Evolutionary conservation across 1,140 invertebrate species (phyloP), one percentile per base, ranked within the genome.

Genomic region (Harpegnathos saltator): DNA sequence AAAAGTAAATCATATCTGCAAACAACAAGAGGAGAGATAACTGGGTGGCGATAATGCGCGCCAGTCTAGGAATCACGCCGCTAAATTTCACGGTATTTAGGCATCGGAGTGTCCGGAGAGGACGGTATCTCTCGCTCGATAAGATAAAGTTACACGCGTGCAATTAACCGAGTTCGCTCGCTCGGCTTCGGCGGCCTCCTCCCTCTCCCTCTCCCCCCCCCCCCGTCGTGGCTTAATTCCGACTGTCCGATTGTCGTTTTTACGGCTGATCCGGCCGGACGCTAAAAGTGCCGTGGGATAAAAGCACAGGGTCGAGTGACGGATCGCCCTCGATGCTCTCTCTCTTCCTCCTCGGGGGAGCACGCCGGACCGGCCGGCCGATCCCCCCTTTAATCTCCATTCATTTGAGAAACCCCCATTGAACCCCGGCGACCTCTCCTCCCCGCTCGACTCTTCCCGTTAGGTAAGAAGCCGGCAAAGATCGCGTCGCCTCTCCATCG

Each of bases 311-410:
- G 33, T 14, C 59, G 77, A 84, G 62, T 82, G 85, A 88, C 85
- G 86, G 82, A 88, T 88, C 72, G 82, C 82, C 48, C 54, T 73
- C 62, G 85, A 66, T 84, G 59, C 58, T 78, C 38, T 4, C 56
- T 83, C 22, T 54, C 17, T 38, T 26, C 33, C 54, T 52, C 59
- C 68, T 38, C 26, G 4, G 54, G 72, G 52, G 68, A 44, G 77
- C 68, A 50, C 56, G 15, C 15, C 29, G 71, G 22, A 44, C 38
- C 73, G 38, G 38, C 61, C n/a, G n/a, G 69, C 81, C 63, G 66
- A n/a, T n/a, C n/a, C n/a, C n/a, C 66, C 69, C 85, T 81, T 88
- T 78, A 84, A 81, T 72, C 68, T 59, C 26, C 74, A 62, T 74
- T 84, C 85, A 48, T 65, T 73, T 74, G 83, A 86, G 75, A 87